These are phyloP conservation scores for Drosophila bocqueti DNA, from an alignment of 1,140 invertebrate genomes.

Conservation along the genomic window DNA sequence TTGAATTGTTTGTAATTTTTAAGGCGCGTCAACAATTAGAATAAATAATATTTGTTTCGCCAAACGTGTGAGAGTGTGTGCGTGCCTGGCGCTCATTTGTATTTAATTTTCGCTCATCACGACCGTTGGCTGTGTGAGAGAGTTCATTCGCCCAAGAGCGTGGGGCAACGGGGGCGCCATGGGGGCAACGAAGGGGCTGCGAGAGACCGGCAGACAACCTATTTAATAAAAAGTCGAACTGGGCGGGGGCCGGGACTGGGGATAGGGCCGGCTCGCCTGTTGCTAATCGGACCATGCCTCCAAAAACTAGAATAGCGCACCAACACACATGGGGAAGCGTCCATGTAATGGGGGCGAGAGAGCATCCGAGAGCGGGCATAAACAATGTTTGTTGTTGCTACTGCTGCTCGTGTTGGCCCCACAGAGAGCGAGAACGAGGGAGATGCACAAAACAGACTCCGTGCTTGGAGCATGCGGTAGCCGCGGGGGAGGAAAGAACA, in stretches of 20 bases:
- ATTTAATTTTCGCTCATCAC: conserved; percentile 30
- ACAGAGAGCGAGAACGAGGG: conserved; percentile 3
- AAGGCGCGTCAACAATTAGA: conserved; percentile 51
- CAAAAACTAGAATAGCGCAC: conserved; percentile 58
- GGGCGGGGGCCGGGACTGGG: conserved; percentile 11
- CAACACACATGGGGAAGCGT: conserved; percentile 22
- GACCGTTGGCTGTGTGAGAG: conserved; percentile 23
- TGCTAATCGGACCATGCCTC: conserved; percentile 74
- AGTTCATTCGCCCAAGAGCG: conserved; percentile 53
- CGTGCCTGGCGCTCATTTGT: conserved; percentile 45
- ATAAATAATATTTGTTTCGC: conserved; percentile 43
- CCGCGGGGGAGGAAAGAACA: not conserved
- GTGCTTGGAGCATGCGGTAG: not conserved
- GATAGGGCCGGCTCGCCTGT: conserved; percentile 31
- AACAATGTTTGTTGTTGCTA: conserved; percentile 42
- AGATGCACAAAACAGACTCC: conserved; percentile 26
- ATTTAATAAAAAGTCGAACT: conserved; percentile 56
- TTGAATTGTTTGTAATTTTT: conserved; percentile 29
- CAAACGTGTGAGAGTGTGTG: conserved; percentile 6
- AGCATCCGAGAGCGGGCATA: conserved; percentile 31
- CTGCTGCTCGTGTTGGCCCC: conserved; percentile 14
- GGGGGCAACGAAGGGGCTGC: not conserved
- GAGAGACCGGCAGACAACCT: conserved; percentile 23
- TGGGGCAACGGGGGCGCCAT: not conserved
- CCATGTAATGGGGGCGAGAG: conserved; percentile 13